Conservation (phyloP, 1,140 invertebrate genomes). For the Bemisia tabaci region DNA sequence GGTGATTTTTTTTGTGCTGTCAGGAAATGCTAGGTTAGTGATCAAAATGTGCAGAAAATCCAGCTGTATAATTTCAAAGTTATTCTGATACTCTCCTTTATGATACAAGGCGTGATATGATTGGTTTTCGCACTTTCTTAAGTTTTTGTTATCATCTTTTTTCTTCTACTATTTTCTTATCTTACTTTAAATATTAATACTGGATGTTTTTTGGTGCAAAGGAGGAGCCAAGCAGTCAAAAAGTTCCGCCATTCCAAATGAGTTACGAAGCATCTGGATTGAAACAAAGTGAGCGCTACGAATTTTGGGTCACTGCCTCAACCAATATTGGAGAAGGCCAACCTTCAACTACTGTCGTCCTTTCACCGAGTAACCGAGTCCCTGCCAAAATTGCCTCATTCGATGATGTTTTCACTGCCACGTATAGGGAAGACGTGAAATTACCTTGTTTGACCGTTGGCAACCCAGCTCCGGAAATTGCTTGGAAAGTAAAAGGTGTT, state of each 20-base stretch:
- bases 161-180: no score
- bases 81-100: no score
- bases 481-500: conserved; percentile 65
- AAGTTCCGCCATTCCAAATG: conserved; percentile 45
- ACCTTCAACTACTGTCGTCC: conserved; percentile 66
- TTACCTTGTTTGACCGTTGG: conserved; percentile 83
- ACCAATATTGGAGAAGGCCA: conserved; percentile 87
- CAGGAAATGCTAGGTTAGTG: no score
- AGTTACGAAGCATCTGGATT: conserved; percentile 73
- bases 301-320: conserved; percentile 89
- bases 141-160: no score
- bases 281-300: conserved; percentile 65
- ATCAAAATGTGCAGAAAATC: no score
- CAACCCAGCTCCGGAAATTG: conserved; percentile 70
- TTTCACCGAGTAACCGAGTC: conserved; percentile 71
- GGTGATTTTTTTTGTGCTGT: no score
- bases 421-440: conserved; percentile 81
- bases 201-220: no score
- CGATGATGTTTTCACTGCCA: conserved; percentile 76
- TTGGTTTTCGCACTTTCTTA: no score
- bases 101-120: no score
- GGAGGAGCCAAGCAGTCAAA: conserved; percentile 47
- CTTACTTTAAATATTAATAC: no score
- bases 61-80: no score
- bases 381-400: conserved; percentile 87